Conservation (phyloP, 1,140 invertebrate genomes). For the Bombus ignitus region DNA sequence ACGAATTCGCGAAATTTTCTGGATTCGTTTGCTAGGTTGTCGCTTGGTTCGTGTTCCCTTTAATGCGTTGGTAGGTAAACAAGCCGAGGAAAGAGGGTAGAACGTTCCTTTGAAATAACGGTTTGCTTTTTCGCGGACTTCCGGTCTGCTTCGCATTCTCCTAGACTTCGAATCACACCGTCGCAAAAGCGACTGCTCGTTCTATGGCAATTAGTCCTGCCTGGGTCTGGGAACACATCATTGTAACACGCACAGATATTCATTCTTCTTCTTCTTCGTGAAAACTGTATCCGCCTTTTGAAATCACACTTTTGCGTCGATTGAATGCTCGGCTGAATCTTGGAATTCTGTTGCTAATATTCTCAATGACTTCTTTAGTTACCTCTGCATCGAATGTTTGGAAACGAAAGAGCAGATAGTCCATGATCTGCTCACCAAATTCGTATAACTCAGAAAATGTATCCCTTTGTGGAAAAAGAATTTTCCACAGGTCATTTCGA, state of each 20-base stretch:
- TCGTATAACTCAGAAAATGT: background rate
- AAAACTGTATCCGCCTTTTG: background rate
- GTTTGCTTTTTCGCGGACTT: conserved; percentile 60
- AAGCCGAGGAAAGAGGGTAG: conserved; percentile 61
- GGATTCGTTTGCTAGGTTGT: too few species aligned
- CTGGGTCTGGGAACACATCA: conserved; percentile 38
- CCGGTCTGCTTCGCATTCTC: conserved; percentile 50
- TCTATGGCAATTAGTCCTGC: conserved; percentile 44
- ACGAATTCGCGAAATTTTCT: background rate
- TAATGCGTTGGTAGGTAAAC: conserved; percentile 30
- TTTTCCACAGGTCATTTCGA: conserved; percentile 16
- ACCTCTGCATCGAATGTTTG: background rate
- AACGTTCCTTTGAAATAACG: conserved; percentile 56
- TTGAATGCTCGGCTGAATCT: background rate
- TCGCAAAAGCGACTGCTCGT: background rate
- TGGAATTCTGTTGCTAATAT: background rate
- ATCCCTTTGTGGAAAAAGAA: conserved; percentile 1
- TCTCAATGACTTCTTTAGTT: background rate
- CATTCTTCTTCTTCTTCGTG: background rate
- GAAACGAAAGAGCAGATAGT: background rate
- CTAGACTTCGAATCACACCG: background rate
- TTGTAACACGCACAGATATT: background rate
- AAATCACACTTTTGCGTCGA: background rate
- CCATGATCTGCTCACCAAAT: background rate
- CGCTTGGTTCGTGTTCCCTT: background rate